Conservation (phyloP, 2,113 vertebrate species). For the Cyprinus carpio region DNA sequence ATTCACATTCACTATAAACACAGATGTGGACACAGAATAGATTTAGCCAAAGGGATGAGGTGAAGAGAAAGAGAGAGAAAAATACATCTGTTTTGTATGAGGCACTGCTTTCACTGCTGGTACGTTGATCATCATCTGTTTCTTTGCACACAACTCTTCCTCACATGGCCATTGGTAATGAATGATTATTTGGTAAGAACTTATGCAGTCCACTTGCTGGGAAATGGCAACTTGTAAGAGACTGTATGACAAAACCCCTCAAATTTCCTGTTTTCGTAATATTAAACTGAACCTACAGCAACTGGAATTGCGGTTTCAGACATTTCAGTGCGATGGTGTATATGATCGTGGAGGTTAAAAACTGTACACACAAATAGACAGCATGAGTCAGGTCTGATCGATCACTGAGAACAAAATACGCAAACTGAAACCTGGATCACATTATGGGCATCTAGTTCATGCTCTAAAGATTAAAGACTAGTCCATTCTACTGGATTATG, state of each 20-base stretch:
- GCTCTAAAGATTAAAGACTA: constrained; percentile 56
- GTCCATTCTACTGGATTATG: constrained; percentile 64
- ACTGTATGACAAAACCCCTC: not conserved
- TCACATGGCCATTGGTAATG: constrained; percentile 28
- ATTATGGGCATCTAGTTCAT: constrained; percentile 54
- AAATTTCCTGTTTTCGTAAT: not conserved
- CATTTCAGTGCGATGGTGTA: constrained; percentile 27
- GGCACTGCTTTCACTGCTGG: constrained; percentile 15
- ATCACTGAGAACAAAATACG: constrained; percentile 46
- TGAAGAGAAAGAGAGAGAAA: not conserved
- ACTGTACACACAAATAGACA: constrained; percentile 32
- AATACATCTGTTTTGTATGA: constrained; percentile 20
- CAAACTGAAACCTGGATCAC: constrained; percentile 47
- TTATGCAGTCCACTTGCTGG: constrained; percentile 25
- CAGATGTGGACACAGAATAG: not conserved
- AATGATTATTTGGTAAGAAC: constrained; percentile 37
- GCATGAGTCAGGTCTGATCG: constrained; percentile 37
- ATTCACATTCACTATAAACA: constrained; percentile 45
- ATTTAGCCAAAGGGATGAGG: not conserved
- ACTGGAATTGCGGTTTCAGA: constrained; percentile 24
- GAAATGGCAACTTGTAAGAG: constrained; percentile 29
- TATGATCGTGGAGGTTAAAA: constrained; percentile 4
- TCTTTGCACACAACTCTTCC: constrained; percentile 10
- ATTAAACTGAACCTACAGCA: not conserved
- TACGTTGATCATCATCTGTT: not conserved